Conservation (phyloP, 2,113 vertebrate genomes). For the Dasyprocta punctata region DNA sequence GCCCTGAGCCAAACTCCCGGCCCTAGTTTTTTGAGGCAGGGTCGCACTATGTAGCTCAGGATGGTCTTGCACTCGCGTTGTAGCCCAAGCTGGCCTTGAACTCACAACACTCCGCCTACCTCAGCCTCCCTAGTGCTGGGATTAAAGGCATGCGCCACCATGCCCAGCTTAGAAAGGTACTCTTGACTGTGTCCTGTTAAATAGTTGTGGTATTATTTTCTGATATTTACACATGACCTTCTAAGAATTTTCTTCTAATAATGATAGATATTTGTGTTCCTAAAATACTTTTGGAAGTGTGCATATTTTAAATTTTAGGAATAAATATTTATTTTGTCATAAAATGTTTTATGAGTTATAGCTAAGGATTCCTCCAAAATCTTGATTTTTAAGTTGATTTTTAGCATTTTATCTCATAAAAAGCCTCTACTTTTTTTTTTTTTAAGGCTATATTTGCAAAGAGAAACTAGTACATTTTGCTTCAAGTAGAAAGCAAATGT, state of each 20-base stretch:
- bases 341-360: slow-evolving; percentile 35
- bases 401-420: slow-evolving; percentile 7
- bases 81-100: no score
- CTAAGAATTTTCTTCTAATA: slow-evolving; percentile 25
- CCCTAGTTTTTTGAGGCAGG: no score
- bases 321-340: slow-evolving; percentile 18
- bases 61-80: no score
- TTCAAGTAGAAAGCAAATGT: slow-evolving; percentile 38
- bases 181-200: neutral
- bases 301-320: slow-evolving; percentile 42
- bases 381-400: slow-evolving; percentile 56
- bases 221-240: neutral
- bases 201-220: slow-evolving; percentile 6
- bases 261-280: neutral
- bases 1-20: no score
- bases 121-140: no score
- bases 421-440: neutral
- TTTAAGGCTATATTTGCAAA: slow-evolving; percentile 12
- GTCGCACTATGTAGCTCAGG: no score
- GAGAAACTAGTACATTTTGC: slow-evolving; percentile 26
- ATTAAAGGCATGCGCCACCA: no score
- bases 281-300: slow-evolving; percentile 43
- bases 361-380: neutral
- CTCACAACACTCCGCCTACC: no score
- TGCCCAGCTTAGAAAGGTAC: no score